Percentiles rank a stretch among this genome's conserved stretches.
These are phyloP conservation scores for Lydus trimaculatus DNA, from an alignment of 2,888 invertebrate species.

Conservation along the genomic window DNA sequence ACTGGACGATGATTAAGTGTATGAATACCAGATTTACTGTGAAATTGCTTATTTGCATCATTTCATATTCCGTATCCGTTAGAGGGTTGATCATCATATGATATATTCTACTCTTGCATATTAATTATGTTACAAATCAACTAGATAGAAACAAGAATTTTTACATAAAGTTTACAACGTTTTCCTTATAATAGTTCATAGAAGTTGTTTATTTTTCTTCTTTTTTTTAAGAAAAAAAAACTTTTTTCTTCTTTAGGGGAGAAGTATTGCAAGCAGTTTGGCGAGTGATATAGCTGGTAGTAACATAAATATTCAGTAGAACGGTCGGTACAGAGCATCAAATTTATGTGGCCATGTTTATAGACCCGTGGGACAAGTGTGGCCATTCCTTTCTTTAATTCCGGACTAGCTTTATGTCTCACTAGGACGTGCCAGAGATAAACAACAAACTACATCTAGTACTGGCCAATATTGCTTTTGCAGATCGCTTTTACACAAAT, in stretches of 20 bases:
- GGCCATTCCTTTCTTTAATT: conserved; percentile 62
- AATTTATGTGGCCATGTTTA: conserved; percentile 63
- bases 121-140: too few relatives aligned
- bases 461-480: conserved; percentile 19
- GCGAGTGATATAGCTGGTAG: conserved; percentile 56
- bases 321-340: conserved; percentile 59
- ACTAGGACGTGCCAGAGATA: conserved; percentile 58
- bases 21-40: conserved; percentile 60
- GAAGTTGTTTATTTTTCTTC: background rate
- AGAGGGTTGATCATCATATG: conserved; percentile 12
- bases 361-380: conserved; percentile 61
- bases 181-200: background rate
- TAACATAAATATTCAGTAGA: conserved; percentile 60
- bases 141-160: too few relatives aligned
- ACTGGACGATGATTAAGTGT: conserved; percentile 62
- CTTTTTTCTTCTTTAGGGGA: conserved; percentile 16
- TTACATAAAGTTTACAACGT: too few relatives aligned
- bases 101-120: too few relatives aligned
- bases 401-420: conserved; percentile 59
- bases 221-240: background rate
- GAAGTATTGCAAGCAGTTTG: conserved; percentile 29
- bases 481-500: background rate
- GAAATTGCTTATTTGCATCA: conserved; percentile 58
- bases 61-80: conserved; percentile 36
- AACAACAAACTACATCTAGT: conserved; percentile 46